phyloP scores from a whole-genome alignment of 2,797 vertebrate species.

The Sebastolobus alascanus region DNA sequence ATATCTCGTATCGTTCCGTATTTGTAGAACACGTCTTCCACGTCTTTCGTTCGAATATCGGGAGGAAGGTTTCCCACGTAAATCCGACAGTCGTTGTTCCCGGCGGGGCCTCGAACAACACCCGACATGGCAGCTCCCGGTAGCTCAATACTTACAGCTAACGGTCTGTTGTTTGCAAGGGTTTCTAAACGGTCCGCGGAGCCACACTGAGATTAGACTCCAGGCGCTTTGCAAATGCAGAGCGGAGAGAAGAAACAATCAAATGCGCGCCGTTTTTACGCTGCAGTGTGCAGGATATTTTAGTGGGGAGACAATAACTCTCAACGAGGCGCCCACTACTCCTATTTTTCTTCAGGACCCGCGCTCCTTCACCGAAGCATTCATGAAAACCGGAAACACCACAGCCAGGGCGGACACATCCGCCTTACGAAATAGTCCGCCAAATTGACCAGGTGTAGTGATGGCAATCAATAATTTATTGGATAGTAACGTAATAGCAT shows the following conservation, averaged over 20 bases:
- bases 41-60: slow-evolving; percentile 93
- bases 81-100: slow-evolving; percentile 91
- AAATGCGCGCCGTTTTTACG: not conserved
- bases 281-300: not conserved
- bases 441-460: not conserved
- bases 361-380: slow-evolving; percentile 50
- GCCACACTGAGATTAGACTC: not conserved
- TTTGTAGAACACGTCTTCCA: slow-evolving; percentile 95
- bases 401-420: slow-evolving; percentile 49
- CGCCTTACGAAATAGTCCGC: slow-evolving; percentile 82
- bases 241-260: fast-evolving
- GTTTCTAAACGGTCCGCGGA: not conserved
- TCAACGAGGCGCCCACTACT: not conserved
- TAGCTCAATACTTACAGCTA: slow-evolving; percentile 7
- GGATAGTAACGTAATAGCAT: not conserved
- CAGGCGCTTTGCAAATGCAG: not conserved
- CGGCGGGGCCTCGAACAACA: slow-evolving; percentile 87
- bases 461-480: not conserved
- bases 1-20: slow-evolving; percentile 94
- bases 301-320: not conserved
- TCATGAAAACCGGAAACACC: slow-evolving; percentile 55
- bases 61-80: slow-evolving; percentile 93
- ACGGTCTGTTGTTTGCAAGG: slow-evolving; percentile 5
- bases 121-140: slow-evolving; percentile 79
- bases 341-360: slow-evolving; percentile 49